phyloP scores from a whole-genome alignment of 1,140 invertebrate species.

The Gryon sp. region DNA sequence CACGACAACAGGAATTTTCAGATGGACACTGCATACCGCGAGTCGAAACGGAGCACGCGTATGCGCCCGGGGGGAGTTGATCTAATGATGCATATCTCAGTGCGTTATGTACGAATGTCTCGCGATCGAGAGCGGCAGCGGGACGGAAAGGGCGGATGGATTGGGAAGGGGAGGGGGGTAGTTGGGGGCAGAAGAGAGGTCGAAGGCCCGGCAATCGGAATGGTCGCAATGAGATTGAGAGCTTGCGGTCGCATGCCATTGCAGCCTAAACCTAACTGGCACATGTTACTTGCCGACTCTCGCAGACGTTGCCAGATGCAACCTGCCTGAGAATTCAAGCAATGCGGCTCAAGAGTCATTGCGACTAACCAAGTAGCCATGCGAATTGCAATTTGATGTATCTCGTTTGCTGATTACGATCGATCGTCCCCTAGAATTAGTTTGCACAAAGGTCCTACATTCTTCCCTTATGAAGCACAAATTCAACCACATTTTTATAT shows the following conservation, averaged over 20 bases:
- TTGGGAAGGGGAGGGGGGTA: constrained; percentile 17
- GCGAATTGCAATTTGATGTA: constrained; percentile 51
- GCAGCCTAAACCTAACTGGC: constrained; percentile 73
- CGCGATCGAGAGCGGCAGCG: constrained; percentile 67
- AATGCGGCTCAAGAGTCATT: constrained; percentile 73
- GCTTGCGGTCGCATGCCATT: constrained; percentile 76
- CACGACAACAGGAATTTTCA: constrained; percentile 56
- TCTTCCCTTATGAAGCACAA: no score
- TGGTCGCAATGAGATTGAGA: constrained; percentile 77
- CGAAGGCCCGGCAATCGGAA: constrained; percentile 57
- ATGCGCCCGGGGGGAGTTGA: constrained; percentile 33
- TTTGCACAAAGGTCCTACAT: constrained; percentile 6
- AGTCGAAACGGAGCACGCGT: constrained; percentile 42
- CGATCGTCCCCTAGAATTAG: constrained; percentile 25
- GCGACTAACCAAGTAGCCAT: constrained; percentile 49
- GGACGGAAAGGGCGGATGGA: no score
- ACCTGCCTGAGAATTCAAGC: constrained; percentile 70
- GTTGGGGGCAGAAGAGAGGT: constrained; percentile 23
- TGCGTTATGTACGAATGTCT: constrained; percentile 76
- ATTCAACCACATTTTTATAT: no score
- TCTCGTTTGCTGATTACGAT: constrained; percentile 58
- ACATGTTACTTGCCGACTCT: constrained; percentile 70
- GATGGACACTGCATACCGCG: constrained; percentile 43
- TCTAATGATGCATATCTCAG: constrained; percentile 77
- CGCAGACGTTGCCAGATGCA: constrained; percentile 66